phyloP scores from a whole-genome alignment of 2,888 invertebrate genomes.

The Troides aeacus region DNA sequence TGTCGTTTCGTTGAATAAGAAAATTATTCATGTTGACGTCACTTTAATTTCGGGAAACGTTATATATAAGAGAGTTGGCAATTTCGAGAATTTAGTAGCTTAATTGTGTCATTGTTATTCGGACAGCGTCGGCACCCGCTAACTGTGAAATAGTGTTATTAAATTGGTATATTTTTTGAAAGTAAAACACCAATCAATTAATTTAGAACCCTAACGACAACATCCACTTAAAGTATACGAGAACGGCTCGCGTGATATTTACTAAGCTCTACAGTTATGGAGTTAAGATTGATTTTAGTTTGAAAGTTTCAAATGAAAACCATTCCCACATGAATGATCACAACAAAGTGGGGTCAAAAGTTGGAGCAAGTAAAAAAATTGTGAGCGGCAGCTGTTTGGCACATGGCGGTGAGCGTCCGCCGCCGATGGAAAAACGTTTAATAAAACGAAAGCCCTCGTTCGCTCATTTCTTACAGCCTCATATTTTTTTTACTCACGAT shows the following conservation, averaged over 20 bases:
- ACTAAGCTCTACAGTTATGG: conserved; percentile 41
- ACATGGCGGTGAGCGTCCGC: conserved; percentile 47
- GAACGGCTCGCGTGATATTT: conserved; percentile 38
- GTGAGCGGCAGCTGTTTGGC: conserved; percentile 71
- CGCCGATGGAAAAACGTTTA: conserved; percentile 55
- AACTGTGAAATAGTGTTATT: not conserved
- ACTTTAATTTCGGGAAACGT: not conserved
- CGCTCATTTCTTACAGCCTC: conserved; percentile 48
- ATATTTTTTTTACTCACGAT: conserved; percentile 43
- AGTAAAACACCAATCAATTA: conserved; percentile 57
- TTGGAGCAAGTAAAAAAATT: conserved; percentile 71
- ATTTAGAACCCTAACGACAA: conserved; percentile 56
- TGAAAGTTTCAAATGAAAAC: conserved; percentile 51
- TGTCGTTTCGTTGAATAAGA: not conserved
- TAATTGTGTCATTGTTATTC: not conserved
- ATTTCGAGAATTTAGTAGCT: not conserved
- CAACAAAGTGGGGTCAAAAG: conserved; percentile 75
- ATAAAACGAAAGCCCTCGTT: conserved; percentile 52
- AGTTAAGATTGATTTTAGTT: conserved; percentile 57
- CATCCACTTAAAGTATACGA: conserved; percentile 49
- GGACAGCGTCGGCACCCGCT: not conserved
- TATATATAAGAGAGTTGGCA: not conserved
- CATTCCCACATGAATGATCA: conserved; percentile 77
- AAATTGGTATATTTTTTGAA: conserved; percentile 33
- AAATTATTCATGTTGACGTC: not conserved